A percentile compares a stretch with the other conserved stretches of the same genome.
Evolutionary conservation across 2,797 vertebrate species (phyloP).

Genomic region (Gallinago nigripennis): DNA sequence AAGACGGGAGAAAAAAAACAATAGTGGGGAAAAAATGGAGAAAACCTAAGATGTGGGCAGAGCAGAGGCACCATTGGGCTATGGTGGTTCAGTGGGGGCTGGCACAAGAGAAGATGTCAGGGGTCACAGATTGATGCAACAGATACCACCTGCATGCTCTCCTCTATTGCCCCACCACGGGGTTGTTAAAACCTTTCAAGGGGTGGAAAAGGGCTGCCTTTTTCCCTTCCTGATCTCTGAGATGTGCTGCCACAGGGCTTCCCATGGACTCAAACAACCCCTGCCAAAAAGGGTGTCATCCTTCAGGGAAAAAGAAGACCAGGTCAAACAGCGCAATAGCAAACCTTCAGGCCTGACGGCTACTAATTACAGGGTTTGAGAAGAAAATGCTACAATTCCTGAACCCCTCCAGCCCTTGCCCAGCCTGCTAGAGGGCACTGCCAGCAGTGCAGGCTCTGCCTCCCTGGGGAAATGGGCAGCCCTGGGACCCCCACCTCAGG

Average conservation of each 20-base stretch:
- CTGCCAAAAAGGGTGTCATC: fast-evolving
- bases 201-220: neutral
- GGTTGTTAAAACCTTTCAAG: fast-evolving
- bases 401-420: neutral
- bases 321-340: neutral
- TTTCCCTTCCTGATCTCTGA: neutral
- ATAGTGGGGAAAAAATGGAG: neutral
- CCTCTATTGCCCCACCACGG: neutral
- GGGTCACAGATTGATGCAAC: fast-evolving
- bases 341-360: neutral
- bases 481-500: fast-evolving
- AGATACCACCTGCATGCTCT: fast-evolving
- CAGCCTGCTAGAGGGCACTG: neutral
- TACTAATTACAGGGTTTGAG: neutral
- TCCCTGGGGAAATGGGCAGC: neutral
- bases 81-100: neutral
- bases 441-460: neutral
- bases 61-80: fast-evolving
- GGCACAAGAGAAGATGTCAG: neutral
- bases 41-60: neutral
- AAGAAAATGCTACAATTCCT: neutral
- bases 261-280: neutral
- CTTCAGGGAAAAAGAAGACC: neutral
- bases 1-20: fast-evolving
- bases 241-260: neutral